A percentile compares a stretch with the other conserved stretches of the same genome.
Conservation (phyloP, 1,140 invertebrate species). For the Zaprionus inermis region DNA sequence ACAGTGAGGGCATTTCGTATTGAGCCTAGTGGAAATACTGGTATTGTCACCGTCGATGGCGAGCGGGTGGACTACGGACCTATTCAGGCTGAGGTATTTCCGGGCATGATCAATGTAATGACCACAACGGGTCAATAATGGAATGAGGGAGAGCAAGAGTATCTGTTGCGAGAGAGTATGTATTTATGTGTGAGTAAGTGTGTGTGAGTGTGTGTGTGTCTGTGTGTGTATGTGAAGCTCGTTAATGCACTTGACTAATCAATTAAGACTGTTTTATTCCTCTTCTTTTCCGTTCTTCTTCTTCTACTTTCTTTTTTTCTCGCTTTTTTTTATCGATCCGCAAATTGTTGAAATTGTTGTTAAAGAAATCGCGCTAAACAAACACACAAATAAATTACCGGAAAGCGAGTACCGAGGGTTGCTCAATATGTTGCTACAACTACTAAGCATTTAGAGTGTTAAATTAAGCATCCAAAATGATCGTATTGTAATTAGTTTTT, state of each 20-base stretch:
- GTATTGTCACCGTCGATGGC: slow-evolving; percentile 95
- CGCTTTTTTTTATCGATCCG: slow-evolving; percentile 35
- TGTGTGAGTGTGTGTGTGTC: background rate
- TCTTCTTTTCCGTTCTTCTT: slow-evolving; percentile 17
- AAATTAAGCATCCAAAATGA: background rate
- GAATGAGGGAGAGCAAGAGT: slow-evolving; percentile 13
- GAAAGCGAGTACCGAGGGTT: slow-evolving; percentile 7
- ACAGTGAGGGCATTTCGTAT: slow-evolving; percentile 95
- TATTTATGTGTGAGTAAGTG: background rate
- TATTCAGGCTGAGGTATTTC: slow-evolving; percentile 94
- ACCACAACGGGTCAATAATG: slow-evolving; percentile 75
- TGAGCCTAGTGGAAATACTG: slow-evolving; percentile 89
- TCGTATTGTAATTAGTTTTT: slow-evolving; percentile 1
- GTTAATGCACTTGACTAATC: slow-evolving; percentile 39
- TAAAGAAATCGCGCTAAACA: slow-evolving; percentile 13
- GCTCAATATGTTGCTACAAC: slow-evolving; percentile 1
- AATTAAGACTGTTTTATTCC: slow-evolving; percentile 17
- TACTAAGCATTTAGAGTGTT: background rate
- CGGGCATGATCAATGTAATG: slow-evolving; percentile 91
- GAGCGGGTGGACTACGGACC: slow-evolving; percentile 94
- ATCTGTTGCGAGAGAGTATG: background rate
- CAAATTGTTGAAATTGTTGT: slow-evolving; percentile 42
- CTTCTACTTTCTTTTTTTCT: slow-evolving; percentile 15
- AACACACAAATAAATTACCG: slow-evolving; percentile 13
- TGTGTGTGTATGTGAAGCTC: background rate